phyloP scores from a whole-genome alignment of 2,888 invertebrate species.

The Coremacera marginata region DNA sequence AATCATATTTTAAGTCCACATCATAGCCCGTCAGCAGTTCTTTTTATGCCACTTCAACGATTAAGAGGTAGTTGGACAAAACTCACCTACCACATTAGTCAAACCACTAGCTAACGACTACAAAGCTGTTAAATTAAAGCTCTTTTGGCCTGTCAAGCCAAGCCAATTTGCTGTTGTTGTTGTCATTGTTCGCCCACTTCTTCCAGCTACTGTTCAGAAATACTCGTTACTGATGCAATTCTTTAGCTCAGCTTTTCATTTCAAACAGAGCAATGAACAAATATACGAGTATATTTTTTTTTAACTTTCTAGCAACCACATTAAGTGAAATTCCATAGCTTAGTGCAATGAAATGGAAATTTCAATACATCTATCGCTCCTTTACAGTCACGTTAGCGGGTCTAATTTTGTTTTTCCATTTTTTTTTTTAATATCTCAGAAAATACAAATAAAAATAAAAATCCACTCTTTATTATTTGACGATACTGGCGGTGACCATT shows the following conservation, averaged over 20 bases:
- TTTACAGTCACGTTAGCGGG: neutral
- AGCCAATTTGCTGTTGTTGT: conserved; percentile 15
- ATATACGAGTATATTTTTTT: neutral
- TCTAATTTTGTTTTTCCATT: neutral
- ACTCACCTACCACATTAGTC: neutral
- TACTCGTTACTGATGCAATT: neutral
- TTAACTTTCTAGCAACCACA: conserved; percentile 4
- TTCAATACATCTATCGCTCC: conserved; percentile 31
- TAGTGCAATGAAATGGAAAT: conserved; percentile 48
- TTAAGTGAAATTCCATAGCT: conserved; percentile 35
- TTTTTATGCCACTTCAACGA: neutral
- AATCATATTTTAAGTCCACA: neutral
- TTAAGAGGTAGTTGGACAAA: neutral
- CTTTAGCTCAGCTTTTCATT: neutral
- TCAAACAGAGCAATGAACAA: neutral
- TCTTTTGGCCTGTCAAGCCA: neutral
- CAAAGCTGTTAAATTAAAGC: conserved; percentile 11
- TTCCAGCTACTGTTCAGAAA: neutral
- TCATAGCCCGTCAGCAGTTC: neutral
- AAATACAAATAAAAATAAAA: neutral
- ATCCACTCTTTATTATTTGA: conserved; percentile 46
- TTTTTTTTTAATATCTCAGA: neutral
- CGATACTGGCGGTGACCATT: conserved; percentile 37
- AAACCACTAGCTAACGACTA: neutral
- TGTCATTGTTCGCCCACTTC: conserved; percentile 10